Conservation (phyloP, 1,140 invertebrate species). For the Aphelenchoides fujianensis region DNA sequence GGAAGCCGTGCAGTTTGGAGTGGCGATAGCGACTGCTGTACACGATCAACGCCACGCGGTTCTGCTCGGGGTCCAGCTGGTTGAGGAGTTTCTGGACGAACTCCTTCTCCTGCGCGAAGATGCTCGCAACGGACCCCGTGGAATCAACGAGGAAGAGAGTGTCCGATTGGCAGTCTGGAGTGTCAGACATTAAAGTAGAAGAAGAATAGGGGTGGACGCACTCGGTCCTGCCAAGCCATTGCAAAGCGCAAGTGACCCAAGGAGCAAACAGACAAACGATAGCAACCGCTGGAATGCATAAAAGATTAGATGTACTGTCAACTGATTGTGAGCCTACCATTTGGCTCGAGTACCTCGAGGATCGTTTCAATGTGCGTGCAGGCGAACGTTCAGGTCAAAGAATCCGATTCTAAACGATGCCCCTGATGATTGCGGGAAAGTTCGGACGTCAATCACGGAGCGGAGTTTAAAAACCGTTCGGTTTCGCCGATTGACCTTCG, state of each 20-base stretch:
- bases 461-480: constrained; percentile 2
- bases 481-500: not conserved
- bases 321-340: not conserved
- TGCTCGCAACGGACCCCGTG: constrained; percentile 4
- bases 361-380: not conserved
- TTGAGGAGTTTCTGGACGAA: constrained; percentile 3
- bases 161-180: not conserved
- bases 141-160: constrained; percentile 6
- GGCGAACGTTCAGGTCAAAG: not conserved
- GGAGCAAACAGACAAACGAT: not conserved
- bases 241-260: not conserved
- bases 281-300: too few relatives aligned
- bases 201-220: not conserved
- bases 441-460: not conserved
- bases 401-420: not conserved
- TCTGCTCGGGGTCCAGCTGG: not conserved
- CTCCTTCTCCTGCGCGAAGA: not conserved
- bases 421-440: not conserved
- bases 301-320: too few relatives aligned
- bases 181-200: too few relatives aligned
- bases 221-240: not conserved
- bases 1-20: not conserved
- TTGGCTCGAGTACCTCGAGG: not conserved
- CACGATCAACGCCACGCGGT: constrained; percentile 1
- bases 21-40: not conserved